Evolutionary conservation across 2,888 invertebrate genomes (phyloP).

Genomic region (Oscheius sp.): DNA sequence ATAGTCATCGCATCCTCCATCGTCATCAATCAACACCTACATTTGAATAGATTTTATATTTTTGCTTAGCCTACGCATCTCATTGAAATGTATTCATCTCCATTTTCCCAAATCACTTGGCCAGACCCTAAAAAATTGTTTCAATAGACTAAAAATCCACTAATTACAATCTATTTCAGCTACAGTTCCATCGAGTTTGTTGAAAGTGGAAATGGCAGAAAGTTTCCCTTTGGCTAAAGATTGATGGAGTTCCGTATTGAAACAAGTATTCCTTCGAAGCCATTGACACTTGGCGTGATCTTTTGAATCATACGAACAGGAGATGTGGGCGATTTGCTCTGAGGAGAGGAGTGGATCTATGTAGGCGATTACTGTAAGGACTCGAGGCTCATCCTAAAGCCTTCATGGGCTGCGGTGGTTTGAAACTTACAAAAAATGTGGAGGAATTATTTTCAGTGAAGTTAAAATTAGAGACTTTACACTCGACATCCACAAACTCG

Average conservation of each 20-base stretch:
- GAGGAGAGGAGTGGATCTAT: constrained; percentile 50
- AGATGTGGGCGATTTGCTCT: constrained; percentile 58
- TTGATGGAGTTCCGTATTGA: constrained; percentile 50
- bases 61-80: too few relatives aligned
- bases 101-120: constrained; percentile 56
- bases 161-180: constrained; percentile 15
- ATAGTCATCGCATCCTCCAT: constrained; percentile 51
- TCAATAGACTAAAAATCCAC: background rate
- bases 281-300: constrained; percentile 50
- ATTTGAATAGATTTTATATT: too few relatives aligned
- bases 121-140: constrained; percentile 43
- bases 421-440: constrained; percentile 45
- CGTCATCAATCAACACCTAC: constrained; percentile 49
- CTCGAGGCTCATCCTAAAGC: constrained; percentile 53
- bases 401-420: background rate
- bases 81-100: constrained; percentile 58
- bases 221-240: background rate
- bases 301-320: constrained; percentile 46
- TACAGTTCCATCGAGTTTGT: constrained; percentile 1
- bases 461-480: constrained; percentile 51
- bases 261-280: constrained; percentile 55
- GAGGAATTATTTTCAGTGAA: constrained; percentile 38
- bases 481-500: constrained; percentile 59
- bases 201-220: background rate
- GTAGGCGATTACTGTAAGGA: constrained; percentile 56